A percentile compares a stretch with the other conserved stretches of the same genome.
Evolutionary conservation across 2,888 invertebrate species (phyloP).

Genomic region (Scotopteryx bipunctaria): DNA sequence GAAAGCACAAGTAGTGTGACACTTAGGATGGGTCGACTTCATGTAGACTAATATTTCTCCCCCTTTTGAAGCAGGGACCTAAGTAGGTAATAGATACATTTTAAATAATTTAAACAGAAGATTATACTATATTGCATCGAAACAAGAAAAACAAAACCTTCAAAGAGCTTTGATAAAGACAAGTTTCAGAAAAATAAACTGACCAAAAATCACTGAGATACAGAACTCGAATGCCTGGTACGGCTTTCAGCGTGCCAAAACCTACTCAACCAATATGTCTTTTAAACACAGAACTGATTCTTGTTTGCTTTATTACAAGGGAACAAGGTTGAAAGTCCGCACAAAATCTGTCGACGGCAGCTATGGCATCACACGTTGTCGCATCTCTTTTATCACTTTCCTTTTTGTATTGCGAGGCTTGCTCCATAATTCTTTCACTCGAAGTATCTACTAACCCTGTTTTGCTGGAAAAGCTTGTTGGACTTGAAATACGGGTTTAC

Average conservation of each 20-base stretch:
- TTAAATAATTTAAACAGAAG: no score
- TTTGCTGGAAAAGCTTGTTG: slow-evolving; percentile 27
- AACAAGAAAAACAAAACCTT: slow-evolving; percentile 10
- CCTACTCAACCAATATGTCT: slow-evolving; percentile 19
- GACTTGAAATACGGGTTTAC: slow-evolving; percentile 18
- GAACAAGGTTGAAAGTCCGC: slow-evolving; percentile 11
- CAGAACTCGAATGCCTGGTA: slow-evolving; percentile 22
- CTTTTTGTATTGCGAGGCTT: slow-evolving; percentile 35
- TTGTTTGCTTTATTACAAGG: slow-evolving; percentile 12
- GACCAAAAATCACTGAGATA: slow-evolving; percentile 25
- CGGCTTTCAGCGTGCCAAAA: slow-evolving; percentile 29
- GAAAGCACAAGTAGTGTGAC: neutral
- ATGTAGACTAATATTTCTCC: neutral
- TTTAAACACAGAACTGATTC: slow-evolving; percentile 14
- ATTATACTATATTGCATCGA: no score
- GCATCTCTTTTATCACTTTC: slow-evolving; percentile 38
- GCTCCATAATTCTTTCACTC: slow-evolving; percentile 31
- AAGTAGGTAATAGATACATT: no score
- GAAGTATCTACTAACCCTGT: slow-evolving; percentile 25
- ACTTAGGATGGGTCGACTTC: neutral
- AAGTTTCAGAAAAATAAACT: slow-evolving; percentile 28
- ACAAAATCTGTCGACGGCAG: slow-evolving; percentile 11
- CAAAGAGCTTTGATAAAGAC: slow-evolving; percentile 11
- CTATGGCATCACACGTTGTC: slow-evolving; percentile 25
- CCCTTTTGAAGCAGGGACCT: no score